phyloP scores from a whole-genome alignment of 1,140 invertebrate genomes.

The Leptinotarsa defecta region DNA sequence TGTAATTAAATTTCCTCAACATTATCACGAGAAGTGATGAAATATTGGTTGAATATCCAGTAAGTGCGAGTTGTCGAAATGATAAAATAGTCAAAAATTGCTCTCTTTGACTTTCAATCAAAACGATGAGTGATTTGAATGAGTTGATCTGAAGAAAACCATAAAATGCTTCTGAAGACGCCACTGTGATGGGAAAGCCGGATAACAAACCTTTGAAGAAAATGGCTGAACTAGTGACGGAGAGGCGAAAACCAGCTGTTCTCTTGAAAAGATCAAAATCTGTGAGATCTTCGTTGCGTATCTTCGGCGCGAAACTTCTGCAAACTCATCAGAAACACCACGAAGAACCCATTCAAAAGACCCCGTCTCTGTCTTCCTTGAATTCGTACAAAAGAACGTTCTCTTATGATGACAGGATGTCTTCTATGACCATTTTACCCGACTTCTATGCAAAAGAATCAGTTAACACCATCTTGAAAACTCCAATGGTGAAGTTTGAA shows the following conservation, averaged over 20 bases:
- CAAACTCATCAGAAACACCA: conserved; percentile 51
- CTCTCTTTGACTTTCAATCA: no score
- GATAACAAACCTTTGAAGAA: conserved; percentile 27
- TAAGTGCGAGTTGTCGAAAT: no score
- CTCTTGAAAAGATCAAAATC: conserved; percentile 65
- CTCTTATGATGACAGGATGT: conserved; percentile 32
- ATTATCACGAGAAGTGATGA: no score
- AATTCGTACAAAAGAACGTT: conserved; percentile 53
- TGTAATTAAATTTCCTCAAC: no score
- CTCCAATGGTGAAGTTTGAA: conserved; percentile 56
- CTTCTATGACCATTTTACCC: conserved; percentile 2
- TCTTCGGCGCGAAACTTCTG: conserved; percentile 64
- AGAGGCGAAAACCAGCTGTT: conserved; percentile 38
- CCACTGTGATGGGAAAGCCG: conserved; percentile 36
- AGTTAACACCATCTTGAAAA: conserved; percentile 57
- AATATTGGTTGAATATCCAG: no score
- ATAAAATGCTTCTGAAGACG: no score
- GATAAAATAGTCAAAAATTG: no score
- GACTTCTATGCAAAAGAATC: conserved; percentile 30
- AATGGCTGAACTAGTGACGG: conserved; percentile 46
- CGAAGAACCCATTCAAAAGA: conserved; percentile 52
- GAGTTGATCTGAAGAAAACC: no score
- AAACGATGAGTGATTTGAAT: no score
- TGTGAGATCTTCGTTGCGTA: conserved; percentile 71
- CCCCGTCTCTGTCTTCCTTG: conserved; percentile 56